phyloP scores from a whole-genome alignment of 2,797 vertebrate genomes.

The Gymnoscopelus braueri region DNA sequence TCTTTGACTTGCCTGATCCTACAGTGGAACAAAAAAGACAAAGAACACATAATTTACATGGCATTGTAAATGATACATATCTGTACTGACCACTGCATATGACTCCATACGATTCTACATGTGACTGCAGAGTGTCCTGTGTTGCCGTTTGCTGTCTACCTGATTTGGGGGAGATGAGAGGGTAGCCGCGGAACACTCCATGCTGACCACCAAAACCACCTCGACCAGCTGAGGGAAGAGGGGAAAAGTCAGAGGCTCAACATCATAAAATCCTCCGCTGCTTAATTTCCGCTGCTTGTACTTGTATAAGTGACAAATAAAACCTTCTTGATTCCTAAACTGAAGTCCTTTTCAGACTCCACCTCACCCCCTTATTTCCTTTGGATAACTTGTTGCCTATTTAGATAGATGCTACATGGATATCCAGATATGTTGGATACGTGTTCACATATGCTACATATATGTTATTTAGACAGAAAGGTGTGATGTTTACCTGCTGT shows the following conservation, averaged over 20 bases:
- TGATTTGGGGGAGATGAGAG: conserved; percentile 94
- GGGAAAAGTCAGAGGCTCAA: conserved; percentile 15
- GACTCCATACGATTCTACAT: neutral
- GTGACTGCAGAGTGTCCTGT: neutral
- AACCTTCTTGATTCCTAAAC: too few relatives aligned
- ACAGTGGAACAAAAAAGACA: conserved; percentile 11
- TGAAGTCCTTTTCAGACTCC: too few relatives aligned
- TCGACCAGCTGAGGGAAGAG: conserved; percentile 81
- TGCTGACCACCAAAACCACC: conserved; percentile 85
- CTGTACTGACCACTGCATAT: neutral
- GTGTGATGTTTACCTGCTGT: too few relatives aligned
- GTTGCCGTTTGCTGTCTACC: conserved; percentile 73
- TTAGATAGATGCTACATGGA: too few relatives aligned
- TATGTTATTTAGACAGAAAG: too few relatives aligned
- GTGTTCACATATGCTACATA: too few relatives aligned
- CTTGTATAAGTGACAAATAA: too few relatives aligned
- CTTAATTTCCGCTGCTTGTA: neutral
- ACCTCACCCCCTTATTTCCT: too few relatives aligned
- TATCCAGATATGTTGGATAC: too few relatives aligned
- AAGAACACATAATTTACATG: too few relatives aligned
- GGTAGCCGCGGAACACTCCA: conserved; percentile 94
- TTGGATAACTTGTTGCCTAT: too few relatives aligned
- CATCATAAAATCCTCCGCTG: conserved; percentile 1
- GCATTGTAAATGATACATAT: too few relatives aligned
- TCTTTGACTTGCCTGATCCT: conserved; percentile 80